These are phyloP conservation scores for Piaya cayana DNA, from an alignment of 2,113 vertebrate genomes.

Conservation along the genomic window DNA sequence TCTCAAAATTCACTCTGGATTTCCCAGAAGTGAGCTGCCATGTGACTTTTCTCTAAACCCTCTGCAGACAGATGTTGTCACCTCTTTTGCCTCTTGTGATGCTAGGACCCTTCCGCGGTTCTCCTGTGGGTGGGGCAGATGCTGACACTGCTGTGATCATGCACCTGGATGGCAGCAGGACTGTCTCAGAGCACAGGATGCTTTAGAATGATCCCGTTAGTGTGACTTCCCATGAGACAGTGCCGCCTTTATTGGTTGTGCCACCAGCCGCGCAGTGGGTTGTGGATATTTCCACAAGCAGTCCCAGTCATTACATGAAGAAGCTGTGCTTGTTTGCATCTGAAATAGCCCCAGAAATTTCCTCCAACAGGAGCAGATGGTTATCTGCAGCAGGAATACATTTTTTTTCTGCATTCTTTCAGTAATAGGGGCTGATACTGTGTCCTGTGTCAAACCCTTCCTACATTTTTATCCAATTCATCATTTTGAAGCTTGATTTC, in stretches of 20 bases:
- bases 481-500: neutral
- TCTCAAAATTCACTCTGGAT: neutral
- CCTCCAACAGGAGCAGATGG: neutral
- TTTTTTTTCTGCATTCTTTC: neutral
- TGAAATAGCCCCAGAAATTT: neutral
- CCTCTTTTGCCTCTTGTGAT: neutral
- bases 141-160: neutral
- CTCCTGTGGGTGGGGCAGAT: fast-evolving
- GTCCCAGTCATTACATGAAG: too few relatives aligned
- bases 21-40: neutral
- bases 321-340: neutral
- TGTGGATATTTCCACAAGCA: neutral
- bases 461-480: neutral
- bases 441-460: neutral
- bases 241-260: neutral
- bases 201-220: neutral
- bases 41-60: neutral
- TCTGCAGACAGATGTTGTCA: neutral
- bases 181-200: neutral
- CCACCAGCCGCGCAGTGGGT: too few relatives aligned
- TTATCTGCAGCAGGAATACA: neutral
- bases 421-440: neutral
- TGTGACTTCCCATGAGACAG: fast-evolving
- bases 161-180: too few relatives aligned
- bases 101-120: neutral